Percentiles rank a stretch among this genome's conserved stretches.
These are phyloP conservation scores for Tetragnatha versicolor DNA, from an alignment of 1,140 invertebrate species.

Conservation along the genomic window DNA sequence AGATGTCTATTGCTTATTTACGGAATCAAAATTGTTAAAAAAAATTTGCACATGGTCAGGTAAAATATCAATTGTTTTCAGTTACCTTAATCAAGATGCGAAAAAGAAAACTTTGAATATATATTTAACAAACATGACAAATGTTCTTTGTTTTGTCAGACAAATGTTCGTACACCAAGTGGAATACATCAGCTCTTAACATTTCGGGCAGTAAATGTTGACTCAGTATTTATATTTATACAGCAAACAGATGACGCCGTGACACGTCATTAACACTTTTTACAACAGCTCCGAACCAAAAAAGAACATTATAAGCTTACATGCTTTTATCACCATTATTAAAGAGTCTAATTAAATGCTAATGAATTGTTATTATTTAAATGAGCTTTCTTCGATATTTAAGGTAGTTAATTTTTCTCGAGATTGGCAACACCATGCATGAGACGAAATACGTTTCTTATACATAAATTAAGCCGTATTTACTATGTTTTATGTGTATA, in stretches of 20 bases:
- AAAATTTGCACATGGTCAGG: no score
- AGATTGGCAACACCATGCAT: not conserved
- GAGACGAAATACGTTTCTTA: constrained; percentile 17
- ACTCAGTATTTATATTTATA: no score
- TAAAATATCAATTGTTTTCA: no score
- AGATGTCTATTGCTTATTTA: no score
- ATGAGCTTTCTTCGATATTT: not conserved
- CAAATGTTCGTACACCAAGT: no score
- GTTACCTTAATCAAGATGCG: no score
- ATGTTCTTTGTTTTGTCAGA: no score
- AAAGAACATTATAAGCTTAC: constrained; percentile 7
- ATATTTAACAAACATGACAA: no score
- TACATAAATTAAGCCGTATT: constrained; percentile 13
- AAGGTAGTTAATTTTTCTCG: not conserved
- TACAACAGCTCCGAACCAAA: not conserved
- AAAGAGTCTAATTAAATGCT: constrained; percentile 18
- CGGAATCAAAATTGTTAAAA: no score
- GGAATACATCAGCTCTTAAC: no score
- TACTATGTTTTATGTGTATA: not conserved
- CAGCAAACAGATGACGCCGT: not conserved
- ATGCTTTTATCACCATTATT: not conserved
- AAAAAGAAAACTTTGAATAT: no score
- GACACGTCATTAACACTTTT: constrained; percentile 1
- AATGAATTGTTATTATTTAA: constrained; percentile 38
- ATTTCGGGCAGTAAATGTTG: no score